phyloP scores from a whole-genome alignment of 2,888 invertebrate species.

The Orchesellides sinensis region DNA sequence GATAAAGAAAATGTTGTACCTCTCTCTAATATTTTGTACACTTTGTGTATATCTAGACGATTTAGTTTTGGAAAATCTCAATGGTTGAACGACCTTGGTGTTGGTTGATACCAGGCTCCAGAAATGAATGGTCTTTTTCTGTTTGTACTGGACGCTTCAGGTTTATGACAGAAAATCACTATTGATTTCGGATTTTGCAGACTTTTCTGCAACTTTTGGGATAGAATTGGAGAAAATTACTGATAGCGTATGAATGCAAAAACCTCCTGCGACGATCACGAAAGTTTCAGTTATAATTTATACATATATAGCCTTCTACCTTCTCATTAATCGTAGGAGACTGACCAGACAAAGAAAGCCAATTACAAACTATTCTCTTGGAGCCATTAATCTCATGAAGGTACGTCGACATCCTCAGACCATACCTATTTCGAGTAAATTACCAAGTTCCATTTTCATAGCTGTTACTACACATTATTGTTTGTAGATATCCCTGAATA shows the following conservation, averaged over 20 bases:
- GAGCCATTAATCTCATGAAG: conserved; percentile 10
- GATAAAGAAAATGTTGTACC: too few species aligned
- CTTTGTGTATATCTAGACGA: too few species aligned
- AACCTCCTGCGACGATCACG: background rate
- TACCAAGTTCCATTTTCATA: too few species aligned
- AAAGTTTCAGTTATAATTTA: background rate
- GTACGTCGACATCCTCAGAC: background rate
- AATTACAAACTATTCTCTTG: conserved; percentile 8
- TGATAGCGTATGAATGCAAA: background rate
- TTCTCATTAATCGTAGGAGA: conserved; percentile 1
- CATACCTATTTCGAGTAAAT: background rate
- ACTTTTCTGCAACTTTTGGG: conserved; percentile 18
- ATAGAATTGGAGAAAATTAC: conserved; percentile 4
- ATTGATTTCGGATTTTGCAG: conserved; percentile 44
- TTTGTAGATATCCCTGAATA: too few species aligned
- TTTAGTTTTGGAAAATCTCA: background rate
- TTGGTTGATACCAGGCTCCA: conserved; percentile 40
- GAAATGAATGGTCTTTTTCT: background rate
- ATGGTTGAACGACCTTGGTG: conserved; percentile 61
- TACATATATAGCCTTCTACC: background rate
- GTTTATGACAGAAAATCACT: conserved; percentile 25
- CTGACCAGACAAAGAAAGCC: conserved; percentile 8
- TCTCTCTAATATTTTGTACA: too few species aligned
- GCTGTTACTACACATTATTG: too few species aligned
- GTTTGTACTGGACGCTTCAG: conserved; percentile 16